These are phyloP conservation scores for Callionymus lyra DNA, from an alignment of 2,113 vertebrate species.

Conservation along the genomic window DNA sequence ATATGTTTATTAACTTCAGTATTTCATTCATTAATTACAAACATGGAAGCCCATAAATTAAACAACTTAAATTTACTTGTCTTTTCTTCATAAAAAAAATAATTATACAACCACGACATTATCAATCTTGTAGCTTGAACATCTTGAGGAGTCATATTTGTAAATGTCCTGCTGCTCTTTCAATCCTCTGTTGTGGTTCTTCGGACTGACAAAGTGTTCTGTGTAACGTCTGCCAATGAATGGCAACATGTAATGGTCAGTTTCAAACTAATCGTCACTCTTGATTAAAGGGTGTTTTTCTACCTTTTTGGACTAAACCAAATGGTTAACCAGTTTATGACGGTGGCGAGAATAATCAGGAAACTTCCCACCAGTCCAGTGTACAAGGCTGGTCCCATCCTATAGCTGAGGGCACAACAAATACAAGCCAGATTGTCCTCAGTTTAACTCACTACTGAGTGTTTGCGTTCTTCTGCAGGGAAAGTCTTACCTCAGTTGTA, in stretches of 20 bases:
- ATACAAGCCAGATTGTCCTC: no score
- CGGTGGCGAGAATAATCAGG: conserved; percentile 15
- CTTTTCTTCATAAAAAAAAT: no score
- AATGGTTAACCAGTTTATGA: conserved; percentile 5
- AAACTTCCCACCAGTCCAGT: conserved; percentile 22
- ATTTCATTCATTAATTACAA: no score
- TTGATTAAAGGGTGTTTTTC: no score
- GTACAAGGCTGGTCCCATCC: conserved; percentile 21
- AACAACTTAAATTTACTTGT: no score
- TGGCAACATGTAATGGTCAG: not conserved
- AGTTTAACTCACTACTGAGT: not conserved
- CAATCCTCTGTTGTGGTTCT: not conserved
- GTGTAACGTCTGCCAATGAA: not conserved
- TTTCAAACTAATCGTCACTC: no score
- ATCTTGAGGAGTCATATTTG: no score
- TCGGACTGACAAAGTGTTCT: not conserved
- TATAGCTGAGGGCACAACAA: conserved; percentile 17
- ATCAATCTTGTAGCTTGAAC: no score
- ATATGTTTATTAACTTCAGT: no score
- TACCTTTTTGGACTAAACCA: conserved; percentile 17
- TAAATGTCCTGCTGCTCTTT: not conserved
- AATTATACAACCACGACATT: no score
- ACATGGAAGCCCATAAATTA: no score
- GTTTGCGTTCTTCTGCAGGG: no score
- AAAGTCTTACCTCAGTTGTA: conserved; percentile 17